A percentile compares a stretch with the other conserved stretches of the same genome.
Evolutionary conservation across 2,113 vertebrate genomes (phyloP).

Genomic region (Rostratula benghalensis): DNA sequence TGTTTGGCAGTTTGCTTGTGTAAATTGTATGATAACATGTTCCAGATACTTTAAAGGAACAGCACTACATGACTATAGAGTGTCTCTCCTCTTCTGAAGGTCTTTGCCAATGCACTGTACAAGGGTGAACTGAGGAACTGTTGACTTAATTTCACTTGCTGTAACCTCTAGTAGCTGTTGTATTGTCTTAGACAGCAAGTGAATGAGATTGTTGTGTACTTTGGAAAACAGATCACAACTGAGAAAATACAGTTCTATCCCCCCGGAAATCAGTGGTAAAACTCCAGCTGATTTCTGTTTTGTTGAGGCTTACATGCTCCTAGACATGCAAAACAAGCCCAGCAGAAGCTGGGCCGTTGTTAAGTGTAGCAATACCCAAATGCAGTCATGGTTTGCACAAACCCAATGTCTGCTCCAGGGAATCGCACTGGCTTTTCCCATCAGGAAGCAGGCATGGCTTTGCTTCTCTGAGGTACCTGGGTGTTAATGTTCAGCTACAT

Average conservation of each 20-base stretch:
- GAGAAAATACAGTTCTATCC: neutral
- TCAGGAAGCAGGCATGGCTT: neutral
- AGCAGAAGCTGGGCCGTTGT: neutral
- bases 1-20: neutral
- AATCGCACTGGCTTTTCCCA: neutral
- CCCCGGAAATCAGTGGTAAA: neutral
- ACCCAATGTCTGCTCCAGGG: neutral
- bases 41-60: neutral
- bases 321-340: neutral
- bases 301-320: neutral
- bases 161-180: neutral
- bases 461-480: neutral
- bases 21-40: neutral
- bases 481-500: neutral
- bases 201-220: neutral
- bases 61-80: neutral
- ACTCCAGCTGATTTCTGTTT: neutral
- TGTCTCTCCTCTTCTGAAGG: neutral
- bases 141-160: neutral
- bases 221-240: neutral
- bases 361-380: neutral
- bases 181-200: neutral
- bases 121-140: neutral
- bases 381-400: neutral
- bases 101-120: neutral